These are phyloP conservation scores for Zaprionus taronus DNA, from an alignment of 1,140 invertebrate species.

Conservation along the genomic window DNA sequence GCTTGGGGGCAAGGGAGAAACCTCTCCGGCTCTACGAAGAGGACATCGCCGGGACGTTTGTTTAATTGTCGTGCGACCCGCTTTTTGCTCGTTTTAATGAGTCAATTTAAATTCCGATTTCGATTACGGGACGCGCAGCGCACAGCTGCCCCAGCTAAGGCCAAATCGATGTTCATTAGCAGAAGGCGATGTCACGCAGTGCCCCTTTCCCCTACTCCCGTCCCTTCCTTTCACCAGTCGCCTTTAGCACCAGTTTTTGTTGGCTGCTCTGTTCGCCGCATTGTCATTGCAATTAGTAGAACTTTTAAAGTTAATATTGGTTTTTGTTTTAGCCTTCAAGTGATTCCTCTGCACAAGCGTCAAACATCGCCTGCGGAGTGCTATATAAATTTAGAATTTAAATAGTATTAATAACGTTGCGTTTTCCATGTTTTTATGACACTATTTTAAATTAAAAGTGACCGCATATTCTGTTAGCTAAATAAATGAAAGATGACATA, in stretches of 20 bases:
- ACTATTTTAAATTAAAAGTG: constrained; percentile 65
- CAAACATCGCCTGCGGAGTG: not conserved
- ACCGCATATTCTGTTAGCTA: constrained; percentile 37
- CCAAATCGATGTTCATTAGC: constrained; percentile 81
- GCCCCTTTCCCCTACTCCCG: constrained; percentile 11
- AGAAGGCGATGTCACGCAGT: constrained; percentile 59
- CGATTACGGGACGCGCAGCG: constrained; percentile 60
- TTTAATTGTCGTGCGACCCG: constrained; percentile 80
- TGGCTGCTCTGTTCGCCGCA: constrained; percentile 46
- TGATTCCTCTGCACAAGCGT: constrained; percentile 43
- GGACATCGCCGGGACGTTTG: constrained; percentile 51
- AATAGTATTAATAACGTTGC: constrained; percentile 38
- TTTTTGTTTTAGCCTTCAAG: constrained; percentile 60
- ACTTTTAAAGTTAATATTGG: constrained; percentile 73
- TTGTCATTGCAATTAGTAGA: constrained; percentile 75
- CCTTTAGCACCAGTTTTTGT: constrained; percentile 20
- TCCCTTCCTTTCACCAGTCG: not conserved
- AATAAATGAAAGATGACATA: not conserved
- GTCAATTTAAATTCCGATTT: constrained; percentile 83
- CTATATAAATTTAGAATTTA: constrained; percentile 16
- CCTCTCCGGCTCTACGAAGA: not conserved
- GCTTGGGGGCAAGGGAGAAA: not conserved
- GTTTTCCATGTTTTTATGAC: constrained; percentile 28
- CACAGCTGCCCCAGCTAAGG: constrained; percentile 51
- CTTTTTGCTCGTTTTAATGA: constrained; percentile 80